Percentiles rank a stretch among this genome's conserved stretches.
Conservation (phyloP, 2,113 vertebrate genomes). For the Okapia johnstoni region DNA sequence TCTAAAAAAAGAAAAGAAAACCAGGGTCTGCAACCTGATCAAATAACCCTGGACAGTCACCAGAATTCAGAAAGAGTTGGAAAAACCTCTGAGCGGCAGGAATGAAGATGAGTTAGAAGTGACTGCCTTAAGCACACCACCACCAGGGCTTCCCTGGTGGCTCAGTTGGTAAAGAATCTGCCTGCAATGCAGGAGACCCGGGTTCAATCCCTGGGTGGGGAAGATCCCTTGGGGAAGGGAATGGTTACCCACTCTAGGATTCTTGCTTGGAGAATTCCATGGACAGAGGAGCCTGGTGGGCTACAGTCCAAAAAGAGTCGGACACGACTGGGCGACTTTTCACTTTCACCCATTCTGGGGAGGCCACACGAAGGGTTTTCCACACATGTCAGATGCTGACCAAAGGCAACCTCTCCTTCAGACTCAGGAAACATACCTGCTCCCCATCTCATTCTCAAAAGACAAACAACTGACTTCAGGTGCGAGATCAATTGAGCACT, state of each 20-base stretch:
- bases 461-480: neutral
- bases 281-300: neutral
- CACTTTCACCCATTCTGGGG: neutral
- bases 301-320: neutral
- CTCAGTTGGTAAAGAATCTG: neutral
- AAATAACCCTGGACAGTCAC: neutral
- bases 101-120: neutral
- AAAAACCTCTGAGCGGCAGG: slow-evolving; percentile 1
- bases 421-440: neutral
- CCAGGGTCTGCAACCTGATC: neutral
- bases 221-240: neutral
- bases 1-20: neutral
- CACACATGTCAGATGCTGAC: neutral
- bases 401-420: neutral
- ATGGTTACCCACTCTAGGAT: neutral
- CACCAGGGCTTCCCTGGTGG: neutral
- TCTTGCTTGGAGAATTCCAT: neutral
- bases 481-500: neutral
- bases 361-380: neutral
- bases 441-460: neutral
- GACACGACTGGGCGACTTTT: neutral
- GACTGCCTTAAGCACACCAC: neutral
- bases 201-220: neutral
- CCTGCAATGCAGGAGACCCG: neutral
- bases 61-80: neutral